Base-by-base conservation (phyloP, 2,113 vertebrate species). In the Bombycilla garrulus region DNA sequence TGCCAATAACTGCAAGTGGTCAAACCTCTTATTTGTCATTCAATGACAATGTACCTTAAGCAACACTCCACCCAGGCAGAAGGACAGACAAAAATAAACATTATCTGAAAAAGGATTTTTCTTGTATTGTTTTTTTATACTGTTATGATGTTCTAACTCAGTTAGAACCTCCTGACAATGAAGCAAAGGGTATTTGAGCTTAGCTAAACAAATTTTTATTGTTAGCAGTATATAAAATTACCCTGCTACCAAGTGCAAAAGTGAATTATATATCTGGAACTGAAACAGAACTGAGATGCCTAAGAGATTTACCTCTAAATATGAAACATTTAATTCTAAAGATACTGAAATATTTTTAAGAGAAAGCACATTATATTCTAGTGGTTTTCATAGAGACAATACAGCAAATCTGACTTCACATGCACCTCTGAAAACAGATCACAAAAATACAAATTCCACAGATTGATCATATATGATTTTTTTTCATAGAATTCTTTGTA, bases 91-190 rank as follows among this genome's bases (percentile, higher is more conserved):
- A 87, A 91, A 92, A 90, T 42, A 82, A 89, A 85, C 15, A 51
- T 17, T 77, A 40, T 15, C 40, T 78, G 38, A 47, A 73, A 93
- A 74, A 54, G 29, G 38, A 70, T 40, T 95, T 90, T 88, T 74
- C 36, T 70, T 94, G 14, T 11, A 36, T 22, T 60, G 12, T 56
- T 81, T 72, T 65, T 87, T 80, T 15, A 15, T 85, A 72, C 36
- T 80, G 22, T 70, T 57, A 70, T 26, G 24, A 79, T 80, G 33
- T 57, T 57, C 15, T 36, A 91, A 87, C 57, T 82, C 33, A 4
- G 70, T 94, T 94, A 95, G 79, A 95, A 66, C 6, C 60, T 88
- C 50, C 90, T 92, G 33, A 77, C 74, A 94, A 83, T 22, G 47
- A 91, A 88, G n/a, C 5, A 86, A 91, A 91, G 33, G 31, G 56